phyloP scores from a whole-genome alignment of 2,797 vertebrate genomes.

The Xyrichtys novacula region DNA sequence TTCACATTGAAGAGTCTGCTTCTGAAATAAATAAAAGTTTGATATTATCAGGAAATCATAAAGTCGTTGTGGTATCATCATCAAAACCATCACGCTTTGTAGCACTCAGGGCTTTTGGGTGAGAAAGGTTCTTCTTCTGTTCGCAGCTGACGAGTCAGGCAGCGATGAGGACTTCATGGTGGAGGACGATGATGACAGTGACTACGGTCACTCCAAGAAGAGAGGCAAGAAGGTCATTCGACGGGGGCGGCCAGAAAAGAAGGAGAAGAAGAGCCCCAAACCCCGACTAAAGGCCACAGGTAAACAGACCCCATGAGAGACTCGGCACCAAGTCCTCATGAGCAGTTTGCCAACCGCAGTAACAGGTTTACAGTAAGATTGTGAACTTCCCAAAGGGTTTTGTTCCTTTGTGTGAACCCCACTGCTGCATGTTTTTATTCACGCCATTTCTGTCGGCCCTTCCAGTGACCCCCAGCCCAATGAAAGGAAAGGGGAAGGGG shows the following conservation, averaged over 20 bases:
- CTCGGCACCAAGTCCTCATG: too few species aligned
- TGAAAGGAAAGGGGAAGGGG: slow-evolving; percentile 98
- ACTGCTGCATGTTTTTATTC: not conserved
- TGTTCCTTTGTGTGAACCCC: too few species aligned
- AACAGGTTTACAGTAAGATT: too few species aligned
- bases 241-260: slow-evolving; percentile 94
- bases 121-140: not conserved
- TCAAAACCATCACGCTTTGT: too few species aligned
- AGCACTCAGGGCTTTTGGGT: too few species aligned
- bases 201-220: slow-evolving; percentile 98
- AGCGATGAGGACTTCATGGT: slow-evolving; percentile 98
- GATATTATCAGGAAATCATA: too few species aligned
- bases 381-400: too few species aligned
- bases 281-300: slow-evolving; percentile 99
- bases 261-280: slow-evolving; percentile 99
- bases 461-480: slow-evolving; percentile 95
- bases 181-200: slow-evolving; percentile 98
- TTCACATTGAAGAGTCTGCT: too few species aligned
- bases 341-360: too few species aligned
- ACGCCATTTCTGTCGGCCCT: slow-evolving; percentile 7
- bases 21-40: too few species aligned
- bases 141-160: slow-evolving; percentile 85
- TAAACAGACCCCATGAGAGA: slow-evolving; percentile 56
- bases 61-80: too few species aligned
- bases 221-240: slow-evolving; percentile 95